These are phyloP conservation scores for Itoplectis maculator DNA, from an alignment of 2,888 invertebrate species.

Conservation along the genomic window DNA sequence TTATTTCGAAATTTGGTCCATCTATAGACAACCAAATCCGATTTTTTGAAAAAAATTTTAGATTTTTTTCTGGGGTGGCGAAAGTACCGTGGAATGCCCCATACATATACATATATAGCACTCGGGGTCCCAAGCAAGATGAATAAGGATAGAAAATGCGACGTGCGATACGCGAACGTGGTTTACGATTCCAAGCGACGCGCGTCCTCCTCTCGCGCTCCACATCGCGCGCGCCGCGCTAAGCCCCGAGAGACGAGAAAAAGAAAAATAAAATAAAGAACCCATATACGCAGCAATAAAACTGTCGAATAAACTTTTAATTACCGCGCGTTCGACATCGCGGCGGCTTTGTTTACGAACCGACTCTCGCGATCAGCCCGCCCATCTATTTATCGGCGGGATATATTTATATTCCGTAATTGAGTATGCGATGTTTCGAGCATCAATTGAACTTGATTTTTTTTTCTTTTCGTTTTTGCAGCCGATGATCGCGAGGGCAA, in stretches of 20 bases:
- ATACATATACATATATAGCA: neutral
- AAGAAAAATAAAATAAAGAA: slow-evolving; percentile 15
- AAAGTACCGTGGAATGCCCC: no score
- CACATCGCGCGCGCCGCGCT: neutral
- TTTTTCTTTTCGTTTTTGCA: neutral
- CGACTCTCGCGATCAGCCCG: neutral
- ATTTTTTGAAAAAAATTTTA: no score
- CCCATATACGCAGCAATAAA: slow-evolving; percentile 11
- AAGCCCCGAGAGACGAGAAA: neutral
- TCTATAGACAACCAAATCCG: no score
- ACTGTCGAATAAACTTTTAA: slow-evolving; percentile 22
- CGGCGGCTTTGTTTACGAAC: neutral
- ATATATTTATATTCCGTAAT: neutral
- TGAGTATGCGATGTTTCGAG: neutral
- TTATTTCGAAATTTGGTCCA: no score
- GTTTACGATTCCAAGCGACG: neutral
- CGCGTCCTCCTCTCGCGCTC: neutral
- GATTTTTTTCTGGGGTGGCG: no score
- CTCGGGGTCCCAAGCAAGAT: neutral
- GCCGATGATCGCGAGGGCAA: neutral
- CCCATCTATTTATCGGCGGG: neutral
- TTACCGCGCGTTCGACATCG: neutral
- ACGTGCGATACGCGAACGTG: neutral
- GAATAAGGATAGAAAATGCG: slow-evolving; percentile 1
- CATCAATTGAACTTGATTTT: neutral